Conservation (phyloP, 92 coral and sea anemone species). For the Scolanthus callimorphus region DNA sequence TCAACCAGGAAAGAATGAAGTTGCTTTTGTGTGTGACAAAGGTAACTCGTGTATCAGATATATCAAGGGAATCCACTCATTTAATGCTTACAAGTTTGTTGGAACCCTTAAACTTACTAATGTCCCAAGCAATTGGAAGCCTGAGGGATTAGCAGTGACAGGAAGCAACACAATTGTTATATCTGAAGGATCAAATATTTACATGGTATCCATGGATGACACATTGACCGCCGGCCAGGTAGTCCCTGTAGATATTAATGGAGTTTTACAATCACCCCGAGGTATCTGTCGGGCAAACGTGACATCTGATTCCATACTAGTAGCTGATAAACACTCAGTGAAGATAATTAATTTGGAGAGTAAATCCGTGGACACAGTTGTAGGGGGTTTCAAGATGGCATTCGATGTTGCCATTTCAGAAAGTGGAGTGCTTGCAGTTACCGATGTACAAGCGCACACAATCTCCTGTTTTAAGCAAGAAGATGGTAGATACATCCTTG, state of each 20-base stretch:
- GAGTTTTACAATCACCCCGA: constrained; percentile 9
- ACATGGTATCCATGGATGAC: constrained; percentile 26
- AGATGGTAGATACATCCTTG: constrained; percentile 9
- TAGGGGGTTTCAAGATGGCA: constrained; percentile 32
- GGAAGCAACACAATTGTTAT: constrained; percentile 24
- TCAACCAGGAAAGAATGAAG: constrained; percentile 47
- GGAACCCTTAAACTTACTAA: constrained; percentile 38
- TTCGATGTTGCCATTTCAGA: constrained; percentile 58
- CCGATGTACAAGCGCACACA: constrained; percentile 25
- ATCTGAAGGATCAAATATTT: constrained; percentile 24
- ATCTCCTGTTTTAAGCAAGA: neutral
- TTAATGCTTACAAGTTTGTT: constrained; percentile 41
- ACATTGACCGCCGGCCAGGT: constrained; percentile 41
- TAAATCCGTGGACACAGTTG: constrained; percentile 10
- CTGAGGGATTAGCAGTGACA: constrained; percentile 58
- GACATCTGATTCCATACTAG: constrained; percentile 24
- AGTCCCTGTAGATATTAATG: constrained; percentile 11
- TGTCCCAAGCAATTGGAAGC: constrained; percentile 33
- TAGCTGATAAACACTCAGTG: constrained; percentile 46
- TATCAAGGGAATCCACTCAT: constrained; percentile 31
- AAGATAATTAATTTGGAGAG: constrained; percentile 12
- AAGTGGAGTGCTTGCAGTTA: constrained; percentile 28
- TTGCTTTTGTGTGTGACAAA: constrained; percentile 64
- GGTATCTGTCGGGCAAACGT: constrained; percentile 3
- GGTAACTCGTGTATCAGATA: constrained; percentile 21